Evolutionary conservation across 2,888 invertebrate species (phyloP).

Genomic region (Leptarthrus brevirostris): DNA sequence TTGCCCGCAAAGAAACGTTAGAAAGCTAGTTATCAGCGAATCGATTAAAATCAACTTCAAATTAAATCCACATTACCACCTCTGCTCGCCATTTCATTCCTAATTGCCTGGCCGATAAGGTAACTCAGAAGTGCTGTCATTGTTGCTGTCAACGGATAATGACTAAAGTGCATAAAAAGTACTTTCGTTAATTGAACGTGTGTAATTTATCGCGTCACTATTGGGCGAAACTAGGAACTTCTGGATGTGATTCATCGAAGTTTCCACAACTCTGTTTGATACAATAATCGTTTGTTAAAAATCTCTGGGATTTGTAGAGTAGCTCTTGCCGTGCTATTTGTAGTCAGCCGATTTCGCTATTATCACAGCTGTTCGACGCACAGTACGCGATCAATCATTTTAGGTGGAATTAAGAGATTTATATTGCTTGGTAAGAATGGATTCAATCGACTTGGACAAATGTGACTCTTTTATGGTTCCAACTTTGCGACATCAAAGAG

Average conservation of each 20-base stretch:
- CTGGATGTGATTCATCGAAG: not conserved
- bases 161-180: constrained; percentile 3
- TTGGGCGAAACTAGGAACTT: not conserved
- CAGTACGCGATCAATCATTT: constrained; percentile 41
- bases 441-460: constrained; percentile 37
- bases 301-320: constrained; percentile 7
- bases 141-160: constrained; percentile 15
- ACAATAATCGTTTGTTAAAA: constrained; percentile 8
- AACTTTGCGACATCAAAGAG: constrained; percentile 18
- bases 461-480: constrained; percentile 26
- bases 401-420: constrained; percentile 46
- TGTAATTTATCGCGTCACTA: constrained; percentile 20
- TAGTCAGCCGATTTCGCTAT: constrained; percentile 5
- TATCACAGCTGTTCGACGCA: constrained; percentile 30
- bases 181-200: constrained; percentile 30
- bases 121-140: not conserved
- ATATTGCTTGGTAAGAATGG: constrained; percentile 20
- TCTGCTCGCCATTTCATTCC: not conserved
- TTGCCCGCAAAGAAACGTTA: not conserved
- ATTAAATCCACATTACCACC: constrained; percentile 36
- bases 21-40: constrained; percentile 9
- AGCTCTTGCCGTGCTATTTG: constrained; percentile 1
- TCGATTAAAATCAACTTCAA: constrained; percentile 32
- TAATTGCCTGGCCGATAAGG: constrained; percentile 26
- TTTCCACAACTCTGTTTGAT: not conserved